These are phyloP conservation scores for Pentalonia nigronervosa DNA, from an alignment of 1,140 invertebrate genomes.

Conservation along the genomic window DNA sequence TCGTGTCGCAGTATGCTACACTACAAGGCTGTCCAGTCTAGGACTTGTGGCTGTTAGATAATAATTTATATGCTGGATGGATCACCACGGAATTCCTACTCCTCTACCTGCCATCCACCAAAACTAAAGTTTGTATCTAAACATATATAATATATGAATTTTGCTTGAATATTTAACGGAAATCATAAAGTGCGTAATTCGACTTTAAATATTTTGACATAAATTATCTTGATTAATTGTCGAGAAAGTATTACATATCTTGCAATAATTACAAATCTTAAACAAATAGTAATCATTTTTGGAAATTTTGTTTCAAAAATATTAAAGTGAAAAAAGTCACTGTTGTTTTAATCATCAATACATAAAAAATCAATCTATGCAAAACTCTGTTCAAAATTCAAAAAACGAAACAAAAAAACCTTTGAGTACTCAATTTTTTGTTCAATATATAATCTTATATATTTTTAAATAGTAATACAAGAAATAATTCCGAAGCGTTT, in stretches of 20 bases:
- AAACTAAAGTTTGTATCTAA: not conserved
- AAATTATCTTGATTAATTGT: not conserved
- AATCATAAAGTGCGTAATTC: not conserved
- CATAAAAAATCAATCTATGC: not conserved
- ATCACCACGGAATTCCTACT: not conserved
- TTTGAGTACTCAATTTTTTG: too few species aligned
- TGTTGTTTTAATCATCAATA: not conserved
- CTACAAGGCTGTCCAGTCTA: not conserved
- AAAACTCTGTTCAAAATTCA: not conserved
- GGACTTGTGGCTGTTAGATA: not conserved
- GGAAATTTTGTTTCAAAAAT: not conserved
- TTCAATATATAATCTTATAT: too few species aligned
- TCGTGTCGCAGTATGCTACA: not conserved
- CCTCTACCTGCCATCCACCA: too few species aligned
- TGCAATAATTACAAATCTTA: not conserved
- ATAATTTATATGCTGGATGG: not conserved
- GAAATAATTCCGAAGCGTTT: not conserved
- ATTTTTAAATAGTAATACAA: not conserved
- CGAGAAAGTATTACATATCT: not conserved
- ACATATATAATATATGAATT: not conserved
- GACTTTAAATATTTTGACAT: not conserved
- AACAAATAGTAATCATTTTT: not conserved
- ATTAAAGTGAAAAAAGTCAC: not conserved
- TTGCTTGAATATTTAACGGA: not conserved
- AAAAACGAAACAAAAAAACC: not conserved